Evolutionary conservation across 2,888 invertebrate species (phyloP), one percentile per base, ranked within the genome.

Genomic region (Harpagoxenus sublaevis): DNA sequence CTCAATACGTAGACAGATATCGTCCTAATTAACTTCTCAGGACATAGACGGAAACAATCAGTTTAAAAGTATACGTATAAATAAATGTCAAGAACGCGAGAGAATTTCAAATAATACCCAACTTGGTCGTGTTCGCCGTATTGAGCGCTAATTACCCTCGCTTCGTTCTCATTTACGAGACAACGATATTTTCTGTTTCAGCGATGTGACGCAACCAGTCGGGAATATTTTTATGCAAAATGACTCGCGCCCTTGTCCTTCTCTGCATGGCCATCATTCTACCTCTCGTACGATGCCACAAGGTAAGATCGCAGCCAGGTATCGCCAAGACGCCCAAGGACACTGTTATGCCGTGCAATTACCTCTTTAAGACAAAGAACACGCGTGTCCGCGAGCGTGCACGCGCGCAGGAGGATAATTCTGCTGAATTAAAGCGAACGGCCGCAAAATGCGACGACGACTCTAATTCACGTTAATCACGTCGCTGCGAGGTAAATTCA

Each of bases 151-250:
- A 66, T 68, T 66, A 48, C 39, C 57, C 51, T 39, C 10, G 28
- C 15, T 77, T 57, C 28, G 42, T 42, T 77, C 12, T 65, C 70
- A 35, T 60, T 57, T 51, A 75, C 39, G 23, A 45, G 35, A 18
- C 57, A 15, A 57, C n/a, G 28, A 45, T 57, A 28, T 83, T 88
- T 84, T 91, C 60, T 92, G 88, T 94, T 93, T 86, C 92, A 95
- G 95, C 93, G 93, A 95, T 94, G 95, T 94, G 95, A 94, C 94
- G 94, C 94, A 93, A 93, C 92, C 94, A 92, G 93, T 92, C 94
- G 92, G 94, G 93, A 94, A 94, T 93, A 93, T 92, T 92, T 93
- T 92, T 92, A 91, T 91, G 92, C 94, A 95, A 94, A 94, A 95
- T 95, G 95, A 94, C 93, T 94, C 94, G 94, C 93, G 92, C 93